A percentile compares a stretch with the other conserved stretches of the same genome.
Evolutionary conservation across 2,113 vertebrate species (phyloP).

Genomic region (Trachemys scripta): DNA sequence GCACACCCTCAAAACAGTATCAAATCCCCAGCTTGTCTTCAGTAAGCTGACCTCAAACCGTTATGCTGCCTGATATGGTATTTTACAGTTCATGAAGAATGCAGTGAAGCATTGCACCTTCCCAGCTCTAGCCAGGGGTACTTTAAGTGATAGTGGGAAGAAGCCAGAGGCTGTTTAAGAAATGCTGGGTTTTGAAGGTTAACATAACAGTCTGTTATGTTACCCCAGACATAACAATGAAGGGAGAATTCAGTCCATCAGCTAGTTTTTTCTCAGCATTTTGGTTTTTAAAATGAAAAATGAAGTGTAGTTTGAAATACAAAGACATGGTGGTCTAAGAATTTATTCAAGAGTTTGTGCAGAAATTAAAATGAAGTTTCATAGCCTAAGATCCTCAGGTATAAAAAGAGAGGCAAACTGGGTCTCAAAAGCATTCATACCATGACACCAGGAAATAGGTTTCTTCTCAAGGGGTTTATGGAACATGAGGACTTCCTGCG

Average conservation of each 20-base stretch:
- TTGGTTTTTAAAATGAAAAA: not conserved
- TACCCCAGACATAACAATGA: not conserved
- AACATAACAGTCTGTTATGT: not conserved
- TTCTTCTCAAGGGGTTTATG: not conserved
- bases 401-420: not conserved
- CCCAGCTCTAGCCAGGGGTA: constrained; percentile 1
- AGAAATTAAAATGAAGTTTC: not conserved
- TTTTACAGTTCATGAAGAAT: constrained; percentile 48
- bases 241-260: constrained; percentile 13
- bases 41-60: constrained; percentile 3
- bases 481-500: not conserved
- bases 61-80: not conserved
- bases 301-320: constrained; percentile 1
- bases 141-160: not conserved
- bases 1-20: not conserved
- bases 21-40: constrained; percentile 1
- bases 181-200: constrained; percentile 43
- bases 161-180: constrained; percentile 33
- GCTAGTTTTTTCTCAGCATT: not conserved
- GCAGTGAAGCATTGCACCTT: constrained; percentile 31
- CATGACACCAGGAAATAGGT: not conserved
- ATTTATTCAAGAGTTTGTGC: not conserved
- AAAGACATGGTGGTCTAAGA: not conserved
- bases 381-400: not conserved
- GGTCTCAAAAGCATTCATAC: not conserved